phyloP scores from a whole-genome alignment of 2,888 invertebrate species.

The Thereva unica region DNA sequence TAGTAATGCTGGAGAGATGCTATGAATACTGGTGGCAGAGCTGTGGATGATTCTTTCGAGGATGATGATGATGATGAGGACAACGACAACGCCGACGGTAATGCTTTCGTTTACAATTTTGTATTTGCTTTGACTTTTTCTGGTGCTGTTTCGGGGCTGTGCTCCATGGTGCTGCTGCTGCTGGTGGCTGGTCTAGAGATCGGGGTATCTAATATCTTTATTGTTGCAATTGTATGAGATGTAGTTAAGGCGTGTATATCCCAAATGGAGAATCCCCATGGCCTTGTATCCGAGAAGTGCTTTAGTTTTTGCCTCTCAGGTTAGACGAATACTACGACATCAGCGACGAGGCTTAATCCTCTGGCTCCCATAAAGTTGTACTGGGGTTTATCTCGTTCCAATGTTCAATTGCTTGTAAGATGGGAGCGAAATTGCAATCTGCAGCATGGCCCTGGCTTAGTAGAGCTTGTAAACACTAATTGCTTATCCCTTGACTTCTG shows the following conservation, averaged over 20 bases:
- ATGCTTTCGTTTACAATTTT: conserved; percentile 33
- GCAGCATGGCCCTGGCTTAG: not conserved
- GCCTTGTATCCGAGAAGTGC: not conserved
- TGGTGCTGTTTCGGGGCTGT: not conserved
- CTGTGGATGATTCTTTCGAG: conserved; percentile 9
- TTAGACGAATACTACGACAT: not conserved
- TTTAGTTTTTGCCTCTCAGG: not conserved
- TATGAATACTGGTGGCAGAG: conserved; percentile 23
- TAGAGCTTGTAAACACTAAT: conserved; percentile 9
- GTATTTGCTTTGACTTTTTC: conserved; percentile 12
- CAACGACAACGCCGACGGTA: conserved; percentile 17
- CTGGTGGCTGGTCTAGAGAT: not conserved
- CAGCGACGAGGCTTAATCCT: conserved; percentile 14
- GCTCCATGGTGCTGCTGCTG: no score
- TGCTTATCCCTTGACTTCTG: no score
- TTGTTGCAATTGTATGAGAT: conserved; percentile 28
- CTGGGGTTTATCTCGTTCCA: conserved; percentile 6
- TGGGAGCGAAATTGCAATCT: conserved; percentile 9
- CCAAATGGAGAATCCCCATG: not conserved
- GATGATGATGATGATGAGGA: conserved; percentile 24
- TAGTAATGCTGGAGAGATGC: conserved; percentile 22
- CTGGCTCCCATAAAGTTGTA: conserved; percentile 12
- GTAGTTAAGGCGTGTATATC: not conserved
- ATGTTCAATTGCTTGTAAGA: conserved; percentile 9
- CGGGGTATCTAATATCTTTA: conserved; percentile 36